Evolutionary conservation across 2,113 vertebrate species (phyloP).

Genomic region (Tyrannus savana): DNA sequence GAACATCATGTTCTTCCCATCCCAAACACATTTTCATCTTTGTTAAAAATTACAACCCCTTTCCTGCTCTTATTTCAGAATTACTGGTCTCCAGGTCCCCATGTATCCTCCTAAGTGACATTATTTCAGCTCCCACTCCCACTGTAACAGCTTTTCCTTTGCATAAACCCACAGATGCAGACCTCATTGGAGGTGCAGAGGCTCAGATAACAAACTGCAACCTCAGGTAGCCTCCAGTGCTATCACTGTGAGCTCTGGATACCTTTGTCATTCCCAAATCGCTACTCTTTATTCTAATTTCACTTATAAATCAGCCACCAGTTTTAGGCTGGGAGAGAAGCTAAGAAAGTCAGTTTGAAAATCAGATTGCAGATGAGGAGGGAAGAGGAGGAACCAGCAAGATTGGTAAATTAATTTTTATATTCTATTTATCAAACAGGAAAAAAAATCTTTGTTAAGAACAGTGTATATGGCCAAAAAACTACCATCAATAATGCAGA

Average conservation of each 20-base stretch:
- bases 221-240: background rate
- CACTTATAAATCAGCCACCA: rapidly evolving
- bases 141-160: background rate
- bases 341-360: background rate
- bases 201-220: background rate
- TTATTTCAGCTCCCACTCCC: background rate
- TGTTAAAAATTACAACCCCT: background rate
- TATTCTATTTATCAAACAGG: background rate
- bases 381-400: background rate
- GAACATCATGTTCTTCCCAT: background rate
- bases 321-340: background rate
- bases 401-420: background rate
- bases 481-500: rapidly evolving
- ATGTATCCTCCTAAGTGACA: background rate
- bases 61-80: background rate
- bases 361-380: background rate
- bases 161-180: background rate
- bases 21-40: background rate
- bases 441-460: background rate
- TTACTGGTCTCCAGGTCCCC: background rate
- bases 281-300: background rate
- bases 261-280: background rate
- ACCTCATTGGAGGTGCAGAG: background rate
- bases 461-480: background rate
- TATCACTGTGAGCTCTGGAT: background rate